Evolutionary conservation across 1,140 invertebrate species (phyloP).

Genomic region (Tenebrio molitor): DNA sequence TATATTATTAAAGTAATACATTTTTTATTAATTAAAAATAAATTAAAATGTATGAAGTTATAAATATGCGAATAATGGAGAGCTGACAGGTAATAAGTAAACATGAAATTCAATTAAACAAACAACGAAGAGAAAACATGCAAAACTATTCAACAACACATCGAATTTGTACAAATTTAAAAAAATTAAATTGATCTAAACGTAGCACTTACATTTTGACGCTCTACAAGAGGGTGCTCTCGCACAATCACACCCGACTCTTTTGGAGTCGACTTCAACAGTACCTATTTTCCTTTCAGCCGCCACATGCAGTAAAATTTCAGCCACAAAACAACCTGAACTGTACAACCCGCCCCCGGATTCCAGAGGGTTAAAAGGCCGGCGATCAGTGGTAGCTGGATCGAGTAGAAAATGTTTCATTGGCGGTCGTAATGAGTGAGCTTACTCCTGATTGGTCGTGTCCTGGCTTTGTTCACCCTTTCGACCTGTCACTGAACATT

Average conservation of each 20-base stretch:
- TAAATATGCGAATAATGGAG: no score
- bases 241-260: conserved; percentile 8
- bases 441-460: conserved; percentile 54
- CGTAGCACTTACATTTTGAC: neutral
- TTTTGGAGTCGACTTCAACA: conserved; percentile 6
- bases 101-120: no score
- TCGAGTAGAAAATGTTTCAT: conserved; percentile 51
- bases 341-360: conserved; percentile 52
- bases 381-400: conserved; percentile 60
- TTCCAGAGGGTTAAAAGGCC: conserved; percentile 62
- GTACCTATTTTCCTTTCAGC: conserved; percentile 5
- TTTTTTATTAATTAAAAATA: no score
- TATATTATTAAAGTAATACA: no score
- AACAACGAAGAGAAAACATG: no score
- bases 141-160: no score
- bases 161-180: no score
- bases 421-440: conserved; percentile 55
- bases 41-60: no score
- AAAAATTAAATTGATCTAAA: no score
- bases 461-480: conserved; percentile 59
- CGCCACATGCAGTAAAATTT: conserved; percentile 22
- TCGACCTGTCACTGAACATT: conserved; percentile 61
- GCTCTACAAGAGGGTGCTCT: neutral
- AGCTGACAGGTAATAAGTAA: no score
- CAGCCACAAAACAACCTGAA: conserved; percentile 36